Base-by-base conservation (phyloP, 2,113 vertebrate species). In the Psilopogon haemacephalus region DNA sequence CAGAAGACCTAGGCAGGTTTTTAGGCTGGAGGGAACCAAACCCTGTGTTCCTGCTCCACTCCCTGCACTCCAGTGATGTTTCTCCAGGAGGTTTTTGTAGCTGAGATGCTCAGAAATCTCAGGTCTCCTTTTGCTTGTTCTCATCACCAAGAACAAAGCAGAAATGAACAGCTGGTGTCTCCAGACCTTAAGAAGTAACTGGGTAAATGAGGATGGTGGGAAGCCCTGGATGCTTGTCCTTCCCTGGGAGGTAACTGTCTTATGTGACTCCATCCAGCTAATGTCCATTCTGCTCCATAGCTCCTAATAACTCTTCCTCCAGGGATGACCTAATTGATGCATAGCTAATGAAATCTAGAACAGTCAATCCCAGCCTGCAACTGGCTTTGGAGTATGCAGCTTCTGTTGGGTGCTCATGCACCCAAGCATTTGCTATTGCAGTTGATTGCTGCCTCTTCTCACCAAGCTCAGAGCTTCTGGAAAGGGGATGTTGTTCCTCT, bases 11-110 rank as follows among this genome's bases (percentile, higher is more conserved):
- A 0, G 0, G 28, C 48, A 65, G 60, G 70, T 94, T 95, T 94
- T 84, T 81, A 72, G 84, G 59, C 81, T 86, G 33, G 46, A 84
- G 55, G 71, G 55, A 78, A 46, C 46, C 15, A 89, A 93, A 77
- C n/a, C 77, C n/a, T 10, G 1, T 40, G 35, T 40, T 58, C 21
- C 26, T 77, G 48, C 30, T 77, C 16, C n/a, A 5, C 38, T 71
- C 70, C 21, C 46, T 77, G 24, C 12, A 23, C 40, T 38, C 27
- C 21, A 50, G 8, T 44, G 73, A 78, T 69, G 30, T n/a, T 77
- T 20, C 23, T 91, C 15, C 20, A 27, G 40, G 59, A 67, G 23
- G 10, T 21, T 68, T 74, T 48, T 84, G 48, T 33, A 38, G 12
- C 21, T 64, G 32, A 48, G 54, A 19, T 71, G 62, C 52, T 84